Percentiles rank a stretch among this genome's conserved stretches.
These are phyloP conservation scores for Halcyon leucocephala DNA, from an alignment of 2,797 vertebrate genomes.

Conservation along the genomic window DNA sequence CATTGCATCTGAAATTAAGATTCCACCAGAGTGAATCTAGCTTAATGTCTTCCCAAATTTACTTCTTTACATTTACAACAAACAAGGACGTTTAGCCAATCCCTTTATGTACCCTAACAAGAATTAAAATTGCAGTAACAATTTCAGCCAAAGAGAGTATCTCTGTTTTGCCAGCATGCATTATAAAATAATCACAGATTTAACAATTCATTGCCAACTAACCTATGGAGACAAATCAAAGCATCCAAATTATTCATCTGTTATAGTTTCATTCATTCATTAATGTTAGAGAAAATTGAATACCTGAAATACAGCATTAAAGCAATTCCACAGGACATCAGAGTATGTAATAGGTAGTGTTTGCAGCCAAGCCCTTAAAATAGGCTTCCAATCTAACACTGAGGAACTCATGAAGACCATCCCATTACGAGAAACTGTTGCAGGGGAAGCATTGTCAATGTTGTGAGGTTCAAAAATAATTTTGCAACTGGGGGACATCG, in stretches of 20 bases:
- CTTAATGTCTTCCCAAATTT: background rate
- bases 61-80: background rate
- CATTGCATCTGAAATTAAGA: background rate
- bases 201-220: background rate
- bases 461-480: constrained; percentile 96
- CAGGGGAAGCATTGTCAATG: constrained; percentile 96
- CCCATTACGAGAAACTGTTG: constrained; percentile 95
- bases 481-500: constrained; percentile 95
- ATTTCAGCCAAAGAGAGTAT: background rate
- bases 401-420: constrained; percentile 99
- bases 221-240: background rate
- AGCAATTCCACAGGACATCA: constrained; percentile 76
- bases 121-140: background rate
- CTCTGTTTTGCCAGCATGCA: background rate
- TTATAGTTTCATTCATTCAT: background rate
- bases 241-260: background rate
- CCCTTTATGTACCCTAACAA: background rate
- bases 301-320: constrained; percentile 85
- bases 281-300: background rate
- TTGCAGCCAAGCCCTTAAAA: constrained; percentile 89
- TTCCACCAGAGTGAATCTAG: background rate
- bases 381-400: constrained; percentile 91
- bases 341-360: constrained; percentile 76
- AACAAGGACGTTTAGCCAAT: background rate
- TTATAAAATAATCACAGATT: background rate